Conservation (phyloP, 2,888 invertebrate species). For the Pandemis corylana region DNA sequence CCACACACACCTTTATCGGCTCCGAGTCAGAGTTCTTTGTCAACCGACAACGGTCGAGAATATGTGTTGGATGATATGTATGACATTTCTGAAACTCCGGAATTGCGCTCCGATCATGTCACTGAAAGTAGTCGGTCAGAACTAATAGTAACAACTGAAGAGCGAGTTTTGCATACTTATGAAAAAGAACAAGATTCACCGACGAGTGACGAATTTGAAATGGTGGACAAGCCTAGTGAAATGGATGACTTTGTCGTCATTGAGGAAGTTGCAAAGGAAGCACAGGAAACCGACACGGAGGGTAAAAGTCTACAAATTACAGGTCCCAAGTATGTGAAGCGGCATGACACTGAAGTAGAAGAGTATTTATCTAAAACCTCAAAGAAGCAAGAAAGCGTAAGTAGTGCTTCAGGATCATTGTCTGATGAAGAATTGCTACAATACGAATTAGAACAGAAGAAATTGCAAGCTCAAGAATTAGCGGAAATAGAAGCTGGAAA, state of each 20-base stretch:
- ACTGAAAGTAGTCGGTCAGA: conserved; percentile 84
- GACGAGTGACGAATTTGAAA: conserved; percentile 93
- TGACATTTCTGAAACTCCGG: conserved; percentile 85
- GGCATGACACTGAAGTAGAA: conserved; percentile 89
- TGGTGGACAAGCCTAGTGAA: conserved; percentile 93
- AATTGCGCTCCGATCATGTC: conserved; percentile 79
- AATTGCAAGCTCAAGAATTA: conserved; percentile 77
- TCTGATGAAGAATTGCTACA: conserved; percentile 86
- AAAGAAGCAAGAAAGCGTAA: conserved; percentile 86
- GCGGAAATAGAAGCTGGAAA: conserved; percentile 89
- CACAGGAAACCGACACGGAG: conserved; percentile 92
- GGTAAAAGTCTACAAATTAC: conserved; percentile 91
- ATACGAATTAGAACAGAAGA: conserved; percentile 89
- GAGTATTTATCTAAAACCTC: conserved; percentile 89
- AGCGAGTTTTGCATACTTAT: conserved; percentile 80
- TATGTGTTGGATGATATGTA: conserved; percentile 86
- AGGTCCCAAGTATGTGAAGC: conserved; percentile 80
- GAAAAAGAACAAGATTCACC: conserved; percentile 89
- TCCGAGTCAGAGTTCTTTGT: conserved; percentile 87
- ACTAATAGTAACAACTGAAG: conserved; percentile 85
- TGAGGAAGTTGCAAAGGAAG: conserved; percentile 95
- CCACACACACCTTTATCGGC: conserved; percentile 86
- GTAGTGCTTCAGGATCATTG: conserved; percentile 84
- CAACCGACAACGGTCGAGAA: conserved; percentile 87
- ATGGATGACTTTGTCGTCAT: conserved; percentile 95